phyloP scores from a whole-genome alignment of 2,888 invertebrate genomes.

The Seladonia tumulorum region DNA sequence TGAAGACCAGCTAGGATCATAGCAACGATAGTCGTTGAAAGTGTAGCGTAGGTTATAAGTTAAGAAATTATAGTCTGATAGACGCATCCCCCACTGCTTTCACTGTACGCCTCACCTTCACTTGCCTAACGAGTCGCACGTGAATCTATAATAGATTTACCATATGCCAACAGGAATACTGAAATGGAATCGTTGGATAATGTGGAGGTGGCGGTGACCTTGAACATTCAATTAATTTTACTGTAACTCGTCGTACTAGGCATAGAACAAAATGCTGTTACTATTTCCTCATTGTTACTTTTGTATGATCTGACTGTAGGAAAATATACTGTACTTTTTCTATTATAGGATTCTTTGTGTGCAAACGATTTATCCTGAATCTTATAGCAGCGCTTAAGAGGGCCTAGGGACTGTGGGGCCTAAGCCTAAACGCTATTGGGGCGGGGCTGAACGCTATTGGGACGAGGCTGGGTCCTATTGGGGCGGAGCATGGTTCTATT shows the following conservation, averaged over 20 bases:
- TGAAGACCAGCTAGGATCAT: neutral
- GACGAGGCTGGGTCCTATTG: too few relatives aligned
- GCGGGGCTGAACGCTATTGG: too few relatives aligned
- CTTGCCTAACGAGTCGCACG: neutral
- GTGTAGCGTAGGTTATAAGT: neutral
- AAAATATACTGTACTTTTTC: constrained; percentile 4
- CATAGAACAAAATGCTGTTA: neutral
- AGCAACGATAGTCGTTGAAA: neutral
- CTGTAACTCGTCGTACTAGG: neutral
- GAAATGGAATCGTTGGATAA: neutral
- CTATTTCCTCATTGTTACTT: neutral
- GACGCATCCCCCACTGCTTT: neutral
- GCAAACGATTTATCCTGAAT: neutral
- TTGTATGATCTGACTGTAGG: neutral
- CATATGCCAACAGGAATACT: neutral
- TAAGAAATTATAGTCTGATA: neutral
- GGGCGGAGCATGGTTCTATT: too few relatives aligned
- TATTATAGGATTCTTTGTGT: neutral
- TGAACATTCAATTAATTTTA: neutral
- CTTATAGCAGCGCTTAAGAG: too few relatives aligned
- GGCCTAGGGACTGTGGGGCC: too few relatives aligned
- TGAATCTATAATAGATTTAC: neutral
- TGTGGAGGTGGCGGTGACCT: neutral
- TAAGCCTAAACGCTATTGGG: too few relatives aligned
- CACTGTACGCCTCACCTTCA: neutral